Conservation (phyloP, 2,888 invertebrate species). For the Apomyelois bistriatella region DNA sequence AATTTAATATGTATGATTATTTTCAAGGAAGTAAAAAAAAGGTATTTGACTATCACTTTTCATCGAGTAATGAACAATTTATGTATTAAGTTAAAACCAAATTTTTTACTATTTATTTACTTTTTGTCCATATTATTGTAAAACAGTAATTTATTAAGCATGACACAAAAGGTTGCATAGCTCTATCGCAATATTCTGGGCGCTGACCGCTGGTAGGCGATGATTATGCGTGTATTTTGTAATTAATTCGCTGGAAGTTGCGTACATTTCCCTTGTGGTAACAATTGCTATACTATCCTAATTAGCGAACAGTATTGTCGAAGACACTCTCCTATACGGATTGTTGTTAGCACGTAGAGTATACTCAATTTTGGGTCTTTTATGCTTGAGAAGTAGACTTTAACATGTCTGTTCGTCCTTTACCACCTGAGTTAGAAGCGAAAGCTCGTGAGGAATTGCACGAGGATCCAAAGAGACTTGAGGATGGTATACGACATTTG, state of each 20-base stretch:
- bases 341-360: background rate
- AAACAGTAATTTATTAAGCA: background rate
- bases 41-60: background rate
- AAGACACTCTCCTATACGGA: background rate
- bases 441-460: constrained; percentile 67
- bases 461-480: constrained; percentile 68
- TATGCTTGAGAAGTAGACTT: no score
- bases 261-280: constrained; percentile 7
- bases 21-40: background rate
- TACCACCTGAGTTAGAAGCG: constrained; percentile 37
- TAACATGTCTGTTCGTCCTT: constrained; percentile 37
- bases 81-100: no score
- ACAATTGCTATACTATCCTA: background rate
- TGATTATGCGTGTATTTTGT: constrained; percentile 13
- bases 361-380: no score
- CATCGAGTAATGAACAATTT: no score
- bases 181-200: background rate
- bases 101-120: no score
- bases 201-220: background rate
- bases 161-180: constrained; percentile 2
- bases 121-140: no score
- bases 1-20: no score
- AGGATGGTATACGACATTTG: constrained; percentile 64
- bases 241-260: constrained; percentile 5
- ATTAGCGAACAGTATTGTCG: constrained; percentile 8